These are phyloP conservation scores for Heterodera schachtii DNA, from an alignment of 1,140 invertebrate species.

Conservation along the genomic window DNA sequence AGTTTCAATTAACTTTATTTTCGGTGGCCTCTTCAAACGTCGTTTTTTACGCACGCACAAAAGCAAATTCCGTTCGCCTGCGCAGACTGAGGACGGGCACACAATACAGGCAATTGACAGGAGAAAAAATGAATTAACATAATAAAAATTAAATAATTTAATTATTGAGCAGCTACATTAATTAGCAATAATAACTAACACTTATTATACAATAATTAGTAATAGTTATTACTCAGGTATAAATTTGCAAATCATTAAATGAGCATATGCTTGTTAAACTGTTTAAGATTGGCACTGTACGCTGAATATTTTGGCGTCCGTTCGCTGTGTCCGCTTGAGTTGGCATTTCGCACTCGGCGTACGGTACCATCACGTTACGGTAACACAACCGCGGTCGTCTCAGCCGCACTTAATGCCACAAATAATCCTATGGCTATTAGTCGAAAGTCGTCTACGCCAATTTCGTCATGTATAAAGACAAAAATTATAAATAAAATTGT, in stretches of 20 bases:
- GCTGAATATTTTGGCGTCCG: slow-evolving; percentile 5
- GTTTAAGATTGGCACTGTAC: not conserved
- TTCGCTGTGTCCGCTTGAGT: not conserved
- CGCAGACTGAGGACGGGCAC: not conserved
- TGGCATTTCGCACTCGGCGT: slow-evolving; percentile 8
- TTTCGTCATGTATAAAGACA: too few species aligned
- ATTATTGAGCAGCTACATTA: too few species aligned
- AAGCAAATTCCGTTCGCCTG: not conserved
- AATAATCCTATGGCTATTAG: not conserved
- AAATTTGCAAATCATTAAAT: too few species aligned
- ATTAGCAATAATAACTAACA: too few species aligned
- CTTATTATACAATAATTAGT: too few species aligned
- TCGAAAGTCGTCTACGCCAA: not conserved
- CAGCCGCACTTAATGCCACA: not conserved
- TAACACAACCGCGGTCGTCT: not conserved
- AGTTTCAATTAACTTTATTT: not conserved
- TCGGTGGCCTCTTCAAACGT: not conserved
- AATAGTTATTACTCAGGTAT: too few species aligned
- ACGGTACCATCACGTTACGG: not conserved
- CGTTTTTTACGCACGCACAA: slow-evolving; percentile 1
- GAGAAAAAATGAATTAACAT: too few species aligned
- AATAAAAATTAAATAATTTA: too few species aligned
- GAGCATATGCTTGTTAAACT: too few species aligned
- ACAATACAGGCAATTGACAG: not conserved
- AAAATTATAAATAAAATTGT: too few species aligned